Conservation (phyloP, 1,140 invertebrate species). For the Doryteuthis pealeii region DNA sequence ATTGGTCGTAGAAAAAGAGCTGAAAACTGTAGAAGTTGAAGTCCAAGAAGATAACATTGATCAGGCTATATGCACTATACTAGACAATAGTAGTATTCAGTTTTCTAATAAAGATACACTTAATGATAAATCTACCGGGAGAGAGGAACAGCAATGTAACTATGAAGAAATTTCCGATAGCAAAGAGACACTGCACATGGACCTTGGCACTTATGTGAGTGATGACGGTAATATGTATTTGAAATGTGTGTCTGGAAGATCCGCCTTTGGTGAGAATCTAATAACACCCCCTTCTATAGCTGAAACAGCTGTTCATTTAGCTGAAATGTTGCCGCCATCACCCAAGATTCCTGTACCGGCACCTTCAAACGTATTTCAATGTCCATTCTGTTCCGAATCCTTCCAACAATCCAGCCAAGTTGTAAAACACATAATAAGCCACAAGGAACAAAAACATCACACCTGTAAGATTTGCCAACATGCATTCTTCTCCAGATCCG, state of each 20-base stretch:
- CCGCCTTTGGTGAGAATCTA: too few relatives aligned
- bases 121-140: neutral
- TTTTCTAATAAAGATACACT: neutral
- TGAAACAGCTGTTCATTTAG: too few relatives aligned
- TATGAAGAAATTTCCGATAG: neutral
- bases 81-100: too few relatives aligned
- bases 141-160: too few relatives aligned
- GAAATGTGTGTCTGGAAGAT: neutral
- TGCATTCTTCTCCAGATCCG: neutral
- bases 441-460: neutral
- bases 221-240: slow-evolving; percentile 1
- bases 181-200: neutral
- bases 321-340: too few relatives aligned
- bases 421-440: neutral
- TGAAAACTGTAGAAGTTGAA: neutral
- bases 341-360: too few relatives aligned
- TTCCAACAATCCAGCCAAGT: neutral
- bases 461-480: neutral
- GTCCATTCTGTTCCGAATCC: neutral
- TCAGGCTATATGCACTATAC: neutral
- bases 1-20: neutral
- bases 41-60: neutral
- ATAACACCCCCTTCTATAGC: too few relatives aligned
- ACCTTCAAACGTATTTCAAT: neutral
- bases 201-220: neutral